phyloP scores from a whole-genome alignment of 2,888 invertebrate genomes.

The Acleris cristana region DNA sequence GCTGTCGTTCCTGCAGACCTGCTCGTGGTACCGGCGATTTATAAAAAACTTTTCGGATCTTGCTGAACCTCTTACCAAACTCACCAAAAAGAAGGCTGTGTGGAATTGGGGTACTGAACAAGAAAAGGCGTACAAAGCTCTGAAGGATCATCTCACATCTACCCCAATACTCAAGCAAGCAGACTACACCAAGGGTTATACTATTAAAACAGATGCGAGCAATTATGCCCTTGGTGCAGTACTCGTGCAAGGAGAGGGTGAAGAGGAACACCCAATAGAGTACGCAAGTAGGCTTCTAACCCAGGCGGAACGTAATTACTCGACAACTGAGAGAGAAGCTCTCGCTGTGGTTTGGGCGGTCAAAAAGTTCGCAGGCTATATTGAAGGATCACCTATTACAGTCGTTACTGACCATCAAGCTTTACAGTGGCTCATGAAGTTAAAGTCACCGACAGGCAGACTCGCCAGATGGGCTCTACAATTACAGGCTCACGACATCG shows the following conservation, averaged over 20 bases:
- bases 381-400: constrained; percentile 2
- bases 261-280: constrained; percentile 1
- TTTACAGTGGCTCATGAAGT: background rate
- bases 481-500: background rate
- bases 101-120: background rate
- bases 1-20: constrained; percentile 9
- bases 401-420: constrained; percentile 5
- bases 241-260: constrained; percentile 7
- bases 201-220: background rate
- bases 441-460: background rate
- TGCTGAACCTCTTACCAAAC: background rate
- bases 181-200: background rate
- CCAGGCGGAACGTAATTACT: constrained; percentile 51
- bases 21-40: background rate
- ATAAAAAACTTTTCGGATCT: background rate
- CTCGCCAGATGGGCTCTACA: constrained; percentile 1
- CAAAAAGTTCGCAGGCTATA: constrained; percentile 39
- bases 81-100: background rate
- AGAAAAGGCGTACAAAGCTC: background rate
- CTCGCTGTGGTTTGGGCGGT: too few species aligned
- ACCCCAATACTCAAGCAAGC: constrained; percentile 2
- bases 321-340: constrained; percentile 57
- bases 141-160: background rate
- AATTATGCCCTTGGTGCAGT: constrained; percentile 4
- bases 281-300: background rate